Conservation (phyloP, 2,888 invertebrate species). For the Homarus gammarus region DNA sequence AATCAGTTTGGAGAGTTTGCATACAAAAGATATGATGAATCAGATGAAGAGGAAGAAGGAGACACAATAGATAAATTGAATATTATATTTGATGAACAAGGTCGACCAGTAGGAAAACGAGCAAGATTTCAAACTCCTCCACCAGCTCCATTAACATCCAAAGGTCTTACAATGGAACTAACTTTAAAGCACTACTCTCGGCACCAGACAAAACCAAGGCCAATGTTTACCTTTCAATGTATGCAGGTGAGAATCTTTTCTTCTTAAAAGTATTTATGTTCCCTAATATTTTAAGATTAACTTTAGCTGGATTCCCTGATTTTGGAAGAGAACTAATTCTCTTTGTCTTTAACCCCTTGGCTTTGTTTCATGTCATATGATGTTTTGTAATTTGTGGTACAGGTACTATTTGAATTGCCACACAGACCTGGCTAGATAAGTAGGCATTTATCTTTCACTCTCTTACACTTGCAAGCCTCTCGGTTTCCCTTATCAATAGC, state of each 20-base stretch:
- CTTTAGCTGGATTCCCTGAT: too few relatives aligned
- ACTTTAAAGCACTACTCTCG: slow-evolving; percentile 72
- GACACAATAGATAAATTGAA: slow-evolving; percentile 50
- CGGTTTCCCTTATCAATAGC: too few relatives aligned
- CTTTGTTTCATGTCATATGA: too few relatives aligned
- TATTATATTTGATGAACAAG: slow-evolving; percentile 58
- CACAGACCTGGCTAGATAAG: too few relatives aligned
- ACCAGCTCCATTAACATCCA: slow-evolving; percentile 64
- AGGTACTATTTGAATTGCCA: too few relatives aligned
- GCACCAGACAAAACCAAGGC: slow-evolving; percentile 77
- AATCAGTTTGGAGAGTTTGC: slow-evolving; percentile 57
- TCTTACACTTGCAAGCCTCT: too few relatives aligned
- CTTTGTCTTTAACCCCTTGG: too few relatives aligned
- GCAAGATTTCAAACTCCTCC: slow-evolving; percentile 70
- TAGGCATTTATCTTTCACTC: too few relatives aligned
- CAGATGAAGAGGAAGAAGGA: slow-evolving; percentile 62
- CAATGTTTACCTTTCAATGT: slow-evolving; percentile 81
- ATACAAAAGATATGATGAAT: slow-evolving; percentile 63
- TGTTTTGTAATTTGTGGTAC: too few relatives aligned
- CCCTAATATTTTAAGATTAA: too few relatives aligned
- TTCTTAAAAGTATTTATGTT: too few relatives aligned
- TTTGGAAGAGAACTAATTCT: too few relatives aligned
- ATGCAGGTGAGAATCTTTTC: slow-evolving; percentile 73
- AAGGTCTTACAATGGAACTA: slow-evolving; percentile 69
- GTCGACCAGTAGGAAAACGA: slow-evolving; percentile 60